These are phyloP conservation scores for Halyomorpha halys DNA, from an alignment of 1,140 invertebrate genomes.

Conservation along the genomic window DNA sequence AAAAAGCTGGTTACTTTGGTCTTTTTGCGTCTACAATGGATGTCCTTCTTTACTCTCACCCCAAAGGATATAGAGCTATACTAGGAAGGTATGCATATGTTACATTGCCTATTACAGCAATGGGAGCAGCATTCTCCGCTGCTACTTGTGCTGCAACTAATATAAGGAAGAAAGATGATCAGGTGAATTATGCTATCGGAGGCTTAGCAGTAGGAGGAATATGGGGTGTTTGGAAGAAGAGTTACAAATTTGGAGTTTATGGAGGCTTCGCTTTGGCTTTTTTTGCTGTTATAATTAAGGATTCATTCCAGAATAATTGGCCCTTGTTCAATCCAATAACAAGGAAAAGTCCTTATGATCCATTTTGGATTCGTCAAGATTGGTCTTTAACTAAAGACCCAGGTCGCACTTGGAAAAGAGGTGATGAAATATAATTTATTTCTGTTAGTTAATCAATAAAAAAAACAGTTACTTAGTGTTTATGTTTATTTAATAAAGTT, in stretches of 20 bases:
- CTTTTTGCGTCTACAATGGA: constrained; percentile 43
- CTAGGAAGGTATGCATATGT: constrained; percentile 42
- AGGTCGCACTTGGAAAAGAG: background rate
- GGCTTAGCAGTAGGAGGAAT: constrained; percentile 45
- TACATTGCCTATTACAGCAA: constrained; percentile 33
- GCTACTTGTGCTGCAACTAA: constrained; percentile 46
- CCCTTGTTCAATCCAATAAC: constrained; percentile 26
- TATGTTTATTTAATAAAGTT: too few relatives aligned
- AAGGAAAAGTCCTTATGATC: too few relatives aligned
- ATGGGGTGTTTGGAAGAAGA: constrained; percentile 43
- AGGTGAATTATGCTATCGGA: constrained; percentile 37
- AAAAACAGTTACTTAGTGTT: too few relatives aligned
- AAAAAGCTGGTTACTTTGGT: constrained; percentile 43
- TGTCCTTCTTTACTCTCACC: constrained; percentile 45
- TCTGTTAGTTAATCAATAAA: too few relatives aligned
- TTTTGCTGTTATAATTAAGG: constrained; percentile 47
- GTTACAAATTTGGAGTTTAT: constrained; percentile 33
- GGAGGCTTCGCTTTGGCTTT: constrained; percentile 35
- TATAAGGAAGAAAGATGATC: constrained; percentile 52
- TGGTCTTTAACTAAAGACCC: background rate
- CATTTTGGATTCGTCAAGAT: background rate
- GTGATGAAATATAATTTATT: too few relatives aligned
- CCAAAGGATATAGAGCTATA: constrained; percentile 41
- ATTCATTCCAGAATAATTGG: constrained; percentile 40
- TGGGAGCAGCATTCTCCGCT: constrained; percentile 51